A percentile compares a stretch with the other conserved stretches of the same genome.
Conservation (phyloP, 2,888 invertebrate genomes). For the Morinoia aosen region DNA sequence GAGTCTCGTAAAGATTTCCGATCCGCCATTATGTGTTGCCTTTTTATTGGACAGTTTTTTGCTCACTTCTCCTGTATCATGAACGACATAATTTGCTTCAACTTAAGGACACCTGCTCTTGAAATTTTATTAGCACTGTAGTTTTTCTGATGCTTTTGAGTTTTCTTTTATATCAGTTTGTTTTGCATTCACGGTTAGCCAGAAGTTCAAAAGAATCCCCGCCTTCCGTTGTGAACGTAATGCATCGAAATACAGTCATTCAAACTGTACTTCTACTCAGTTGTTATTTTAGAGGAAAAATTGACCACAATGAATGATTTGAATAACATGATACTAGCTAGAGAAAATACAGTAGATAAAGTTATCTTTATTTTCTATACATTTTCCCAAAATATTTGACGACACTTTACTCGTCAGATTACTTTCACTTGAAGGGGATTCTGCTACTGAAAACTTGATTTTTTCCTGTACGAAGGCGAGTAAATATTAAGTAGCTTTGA, state of each 20-base stretch:
- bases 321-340: too few relatives aligned
- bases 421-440: background rate
- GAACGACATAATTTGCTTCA: background rate
- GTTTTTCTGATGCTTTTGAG: background rate
- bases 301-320: background rate
- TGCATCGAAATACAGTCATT: background rate
- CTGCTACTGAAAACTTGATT: background rate
- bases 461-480: background rate
- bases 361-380: too few relatives aligned
- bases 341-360: too few relatives aligned
- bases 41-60: background rate
- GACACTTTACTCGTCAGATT: background rate
- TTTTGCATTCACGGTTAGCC: background rate
- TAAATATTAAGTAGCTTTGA: background rate
- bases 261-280: background rate
- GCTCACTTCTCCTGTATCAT: background rate
- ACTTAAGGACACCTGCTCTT: background rate
- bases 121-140: background rate
- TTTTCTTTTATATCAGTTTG: background rate
- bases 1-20: conserved; percentile 12
- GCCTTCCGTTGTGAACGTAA: background rate
- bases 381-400: too few relatives aligned
- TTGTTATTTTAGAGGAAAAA: background rate
- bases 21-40: background rate
- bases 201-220: background rate